Base-by-base conservation (phyloP, 92 coral and sea anemone genomes). In the Heliopora coerulea region DNA sequence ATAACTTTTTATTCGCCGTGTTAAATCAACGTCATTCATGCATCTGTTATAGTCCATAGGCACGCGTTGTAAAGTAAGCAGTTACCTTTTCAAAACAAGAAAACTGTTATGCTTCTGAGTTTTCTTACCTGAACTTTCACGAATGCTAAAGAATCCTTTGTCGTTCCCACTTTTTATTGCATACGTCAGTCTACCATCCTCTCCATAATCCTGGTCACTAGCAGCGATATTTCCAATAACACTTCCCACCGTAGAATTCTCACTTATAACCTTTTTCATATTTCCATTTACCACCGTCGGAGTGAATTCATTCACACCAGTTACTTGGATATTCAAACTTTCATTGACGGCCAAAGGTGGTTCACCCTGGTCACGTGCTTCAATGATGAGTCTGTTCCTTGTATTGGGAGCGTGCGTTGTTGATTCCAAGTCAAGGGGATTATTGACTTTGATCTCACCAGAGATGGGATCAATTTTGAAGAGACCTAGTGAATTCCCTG, bases 131-230 rank as follows among this genome's bases (percentile, higher is more conserved):
- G 86, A 88, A 46, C 68, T 72, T 62, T 66, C 64, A 77, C 85
- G 83, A 13, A 90, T 85, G 19, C 9, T 66, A 59, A 90, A 90
- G 13, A 79, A 49, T 23, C 79, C 66, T n/a, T n/a, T n/a, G 58
- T 77, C 86, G 41, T 88, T 88, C 8, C 97, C 97, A 56, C 64
- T 34, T 18, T 42, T 31, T 30, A 90, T 58, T 18, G 67, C 62
- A 56, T 80, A 91, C 2, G 84, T 79, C 34, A 88, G 80, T 20
- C 39, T 62, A 39, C 97, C 97, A 37, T 91, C 88, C 23, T 83
- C 90, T 29, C 97, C 97, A 40, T 82, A 88, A 59, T 91, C 97
- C 19, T 59, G 69, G 62, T 90, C 96, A 26, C 86, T 87, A 26
- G 96, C 96, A 64, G 81, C 82, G 19, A 90, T 85, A n/a, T 84